These are phyloP conservation scores for Embiotoca jacksoni DNA, from an alignment of 2,113 vertebrate species.

Conservation along the genomic window DNA sequence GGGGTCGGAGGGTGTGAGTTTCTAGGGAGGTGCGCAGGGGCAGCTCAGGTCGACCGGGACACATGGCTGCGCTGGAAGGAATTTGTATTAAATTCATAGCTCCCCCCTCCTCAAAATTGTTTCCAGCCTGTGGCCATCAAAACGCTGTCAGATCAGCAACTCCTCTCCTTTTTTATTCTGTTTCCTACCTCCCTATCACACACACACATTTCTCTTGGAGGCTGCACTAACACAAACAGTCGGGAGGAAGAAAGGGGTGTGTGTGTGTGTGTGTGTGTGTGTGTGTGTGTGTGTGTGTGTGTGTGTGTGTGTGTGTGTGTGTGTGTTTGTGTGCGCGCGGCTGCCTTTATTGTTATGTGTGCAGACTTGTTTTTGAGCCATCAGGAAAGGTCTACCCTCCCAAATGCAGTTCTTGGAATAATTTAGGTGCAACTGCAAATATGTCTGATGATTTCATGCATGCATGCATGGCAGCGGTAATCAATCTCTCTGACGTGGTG, in stretches of 20 bases:
- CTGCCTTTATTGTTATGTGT: constrained; percentile 2
- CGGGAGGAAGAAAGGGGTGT: constrained; percentile 8
- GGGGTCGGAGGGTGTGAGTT: constrained; percentile 45
- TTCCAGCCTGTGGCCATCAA: constrained; percentile 78
- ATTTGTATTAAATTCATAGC: constrained; percentile 74
- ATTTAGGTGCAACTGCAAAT: constrained; percentile 62
- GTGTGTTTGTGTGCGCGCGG: not conserved
- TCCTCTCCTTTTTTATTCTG: constrained; percentile 48
- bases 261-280: constrained; percentile 12
- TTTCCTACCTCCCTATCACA: constrained; percentile 18
- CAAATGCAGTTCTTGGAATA: constrained; percentile 58
- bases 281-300: constrained; percentile 22
- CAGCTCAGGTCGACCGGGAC: constrained; percentile 58
- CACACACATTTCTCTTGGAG: constrained; percentile 46
- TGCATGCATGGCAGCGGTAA: constrained; percentile 68
- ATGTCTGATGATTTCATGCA: constrained; percentile 72
- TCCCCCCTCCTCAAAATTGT: constrained; percentile 64
- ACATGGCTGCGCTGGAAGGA: constrained; percentile 64
- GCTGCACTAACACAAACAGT: constrained; percentile 65
- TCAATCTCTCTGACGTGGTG: constrained; percentile 75
- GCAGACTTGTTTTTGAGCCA: constrained; percentile 52
- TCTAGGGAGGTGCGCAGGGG: constrained; percentile 63
- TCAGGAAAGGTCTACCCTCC: constrained; percentile 58
- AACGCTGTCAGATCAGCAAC: constrained; percentile 71
- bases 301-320: not conserved